A percentile compares a stretch with the other conserved stretches of the same genome.
phyloP scores from a whole-genome alignment of 2,888 invertebrate genomes.

The Brenthis ino region DNA sequence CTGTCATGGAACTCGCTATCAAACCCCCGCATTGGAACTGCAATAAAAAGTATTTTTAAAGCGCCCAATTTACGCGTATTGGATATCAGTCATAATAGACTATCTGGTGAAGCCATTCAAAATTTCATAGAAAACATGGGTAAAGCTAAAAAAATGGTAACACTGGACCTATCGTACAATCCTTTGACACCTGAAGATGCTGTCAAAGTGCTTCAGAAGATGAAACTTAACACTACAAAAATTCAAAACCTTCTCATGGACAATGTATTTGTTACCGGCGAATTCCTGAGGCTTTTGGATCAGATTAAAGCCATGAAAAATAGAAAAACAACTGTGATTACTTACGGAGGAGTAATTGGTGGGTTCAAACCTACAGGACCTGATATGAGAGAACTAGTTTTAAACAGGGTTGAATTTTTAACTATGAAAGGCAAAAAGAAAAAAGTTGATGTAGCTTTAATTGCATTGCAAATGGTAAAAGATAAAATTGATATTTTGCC shows the following conservation, averaged over 20 bases:
- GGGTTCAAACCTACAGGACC: slow-evolving; percentile 43
- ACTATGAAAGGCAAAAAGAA: slow-evolving; percentile 50
- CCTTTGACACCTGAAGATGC: slow-evolving; percentile 58
- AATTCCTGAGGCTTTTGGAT: slow-evolving; percentile 48
- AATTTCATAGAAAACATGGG: slow-evolving; percentile 45
- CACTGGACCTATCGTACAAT: slow-evolving; percentile 60
- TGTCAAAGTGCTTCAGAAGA: slow-evolving; percentile 47
- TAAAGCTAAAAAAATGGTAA: slow-evolving; percentile 52
- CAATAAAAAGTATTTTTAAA: slow-evolving; percentile 47
- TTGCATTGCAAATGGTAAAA: slow-evolving; percentile 53
- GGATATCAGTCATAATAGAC: slow-evolving; percentile 59
- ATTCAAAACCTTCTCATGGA: slow-evolving; percentile 55
- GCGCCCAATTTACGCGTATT: slow-evolving; percentile 50
- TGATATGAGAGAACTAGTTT: slow-evolving; percentile 55
- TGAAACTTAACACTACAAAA: slow-evolving; percentile 48
- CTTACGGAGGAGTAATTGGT: slow-evolving; percentile 51
- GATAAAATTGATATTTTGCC: slow-evolving; percentile 46
- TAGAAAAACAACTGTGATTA: slow-evolving; percentile 49
- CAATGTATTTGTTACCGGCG: slow-evolving; percentile 51
- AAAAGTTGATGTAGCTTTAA: slow-evolving; percentile 54
- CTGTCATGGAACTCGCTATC: slow-evolving; percentile 61
- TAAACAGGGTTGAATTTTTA: slow-evolving; percentile 58
- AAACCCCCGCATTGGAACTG: slow-evolving; percentile 50
- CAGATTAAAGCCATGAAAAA: slow-evolving; percentile 46
- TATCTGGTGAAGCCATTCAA: slow-evolving; percentile 50